Conservation (phyloP, 2,797 vertebrate genomes). For the Melanotaenia nigrans region DNA sequence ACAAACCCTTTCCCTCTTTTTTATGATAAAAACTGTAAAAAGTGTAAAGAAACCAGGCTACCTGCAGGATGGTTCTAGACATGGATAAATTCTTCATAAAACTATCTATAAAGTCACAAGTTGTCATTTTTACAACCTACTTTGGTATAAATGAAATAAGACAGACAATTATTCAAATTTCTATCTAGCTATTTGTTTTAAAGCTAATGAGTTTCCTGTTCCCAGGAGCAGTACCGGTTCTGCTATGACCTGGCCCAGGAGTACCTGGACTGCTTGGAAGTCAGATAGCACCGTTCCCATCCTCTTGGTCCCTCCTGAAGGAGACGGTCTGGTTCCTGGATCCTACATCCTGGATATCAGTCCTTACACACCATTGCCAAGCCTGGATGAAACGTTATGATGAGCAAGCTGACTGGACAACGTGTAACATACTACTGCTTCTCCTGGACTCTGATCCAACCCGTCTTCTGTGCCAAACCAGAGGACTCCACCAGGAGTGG, state of each 20-base stretch:
- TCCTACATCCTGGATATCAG: constrained; percentile 45
- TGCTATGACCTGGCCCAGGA: constrained; percentile 97
- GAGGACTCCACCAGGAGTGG: constrained; percentile 52
- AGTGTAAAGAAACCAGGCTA: background rate
- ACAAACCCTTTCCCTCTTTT: no score
- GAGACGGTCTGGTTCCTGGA: constrained; percentile 42
- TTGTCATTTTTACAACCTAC: background rate
- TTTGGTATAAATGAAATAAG: background rate
- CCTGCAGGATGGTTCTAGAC: background rate
- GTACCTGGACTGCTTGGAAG: constrained; percentile 92
- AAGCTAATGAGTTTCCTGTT: constrained; percentile 16
- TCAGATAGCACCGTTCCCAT: constrained; percentile 88
- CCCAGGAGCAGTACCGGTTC: constrained; percentile 96
- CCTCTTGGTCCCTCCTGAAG: constrained; percentile 20
- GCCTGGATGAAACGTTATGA: constrained; percentile 58
- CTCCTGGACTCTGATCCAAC: constrained; percentile 48
- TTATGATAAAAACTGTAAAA: no score
- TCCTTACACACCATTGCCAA: constrained; percentile 49
- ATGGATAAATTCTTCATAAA: no score
- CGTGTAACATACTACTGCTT: constrained; percentile 63
- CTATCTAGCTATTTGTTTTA: background rate
- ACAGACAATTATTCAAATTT: background rate
- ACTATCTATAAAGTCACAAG: background rate
- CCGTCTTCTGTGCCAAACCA: constrained; percentile 48
- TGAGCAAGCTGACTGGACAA: constrained; percentile 51